Percentiles rank a stretch among this genome's conserved stretches.
Conservation (phyloP, 2,888 invertebrate species). For the Melanostoma scalare region DNA sequence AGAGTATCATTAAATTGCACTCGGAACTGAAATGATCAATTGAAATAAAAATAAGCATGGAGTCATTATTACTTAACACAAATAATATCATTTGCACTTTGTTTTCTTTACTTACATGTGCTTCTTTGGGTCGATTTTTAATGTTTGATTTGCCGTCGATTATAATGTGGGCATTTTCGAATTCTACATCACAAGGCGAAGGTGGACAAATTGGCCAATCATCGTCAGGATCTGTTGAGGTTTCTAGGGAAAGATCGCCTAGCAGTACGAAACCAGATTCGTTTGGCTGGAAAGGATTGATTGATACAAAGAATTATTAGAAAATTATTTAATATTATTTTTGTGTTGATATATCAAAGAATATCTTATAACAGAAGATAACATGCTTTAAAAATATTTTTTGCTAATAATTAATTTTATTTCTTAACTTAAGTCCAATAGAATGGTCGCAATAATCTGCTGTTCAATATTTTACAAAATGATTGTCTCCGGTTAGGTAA, state of each 20-base stretch:
- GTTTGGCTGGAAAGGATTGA: constrained; percentile 83
- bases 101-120: constrained; percentile 78
- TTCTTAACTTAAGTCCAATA: no score
- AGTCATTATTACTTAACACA: background rate
- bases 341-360: no score
- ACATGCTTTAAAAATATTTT: no score
- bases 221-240: constrained; percentile 85
- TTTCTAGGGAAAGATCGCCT: constrained; percentile 84
- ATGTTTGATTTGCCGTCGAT: constrained; percentile 95
- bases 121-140: constrained; percentile 83
- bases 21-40: constrained; percentile 86
- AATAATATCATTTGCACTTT: background rate
- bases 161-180: constrained; percentile 93
- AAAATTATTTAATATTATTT: background rate
- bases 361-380: no score
- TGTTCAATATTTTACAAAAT: no score
- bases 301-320: background rate
- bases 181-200: constrained; percentile 91
- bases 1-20: constrained; percentile 95
- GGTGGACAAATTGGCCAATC: constrained; percentile 86
- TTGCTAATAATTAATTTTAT: no score
- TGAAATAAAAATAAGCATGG: background rate
- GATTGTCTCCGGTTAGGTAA: no score
- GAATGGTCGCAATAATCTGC: no score
- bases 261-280: constrained; percentile 86